phyloP scores from a whole-genome alignment of 2,888 invertebrate genomes.

The Ditylenchus weischeri region DNA sequence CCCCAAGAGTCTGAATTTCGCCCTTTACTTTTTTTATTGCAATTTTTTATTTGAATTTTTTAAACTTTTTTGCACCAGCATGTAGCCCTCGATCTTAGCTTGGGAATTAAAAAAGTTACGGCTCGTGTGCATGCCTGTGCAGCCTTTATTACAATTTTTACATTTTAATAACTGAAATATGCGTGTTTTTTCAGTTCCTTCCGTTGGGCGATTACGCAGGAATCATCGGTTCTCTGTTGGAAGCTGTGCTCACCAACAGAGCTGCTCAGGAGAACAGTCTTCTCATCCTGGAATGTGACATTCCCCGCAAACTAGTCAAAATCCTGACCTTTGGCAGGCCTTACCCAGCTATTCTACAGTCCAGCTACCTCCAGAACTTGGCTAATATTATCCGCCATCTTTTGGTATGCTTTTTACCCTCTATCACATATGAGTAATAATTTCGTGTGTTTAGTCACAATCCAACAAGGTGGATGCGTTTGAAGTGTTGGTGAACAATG shows the following conservation, averaged over 20 bases:
- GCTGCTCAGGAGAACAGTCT: constrained; percentile 29
- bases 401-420: constrained; percentile 27
- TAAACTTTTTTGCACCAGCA: no score
- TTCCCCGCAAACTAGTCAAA: constrained; percentile 38
- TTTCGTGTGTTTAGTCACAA: constrained; percentile 12
- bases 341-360: constrained; percentile 35
- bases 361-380: constrained; percentile 32
- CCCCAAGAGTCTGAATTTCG: no score
- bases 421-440: no score
- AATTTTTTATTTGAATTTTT: no score
- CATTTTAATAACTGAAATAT: no score
- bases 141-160: no score
- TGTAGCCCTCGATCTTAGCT: no score
- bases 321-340: constrained; percentile 38
- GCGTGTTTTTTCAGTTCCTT: constrained; percentile 23
- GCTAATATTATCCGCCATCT: constrained; percentile 41
- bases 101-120: no score
- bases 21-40: no score
- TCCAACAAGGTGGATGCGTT: constrained; percentile 15
- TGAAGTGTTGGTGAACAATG: constrained; percentile 15
- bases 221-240: constrained; percentile 36
- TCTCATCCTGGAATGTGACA: constrained; percentile 24
- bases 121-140: no score
- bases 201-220: constrained; percentile 49
- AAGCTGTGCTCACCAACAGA: constrained; percentile 31